Evolutionary conservation across 2,797 vertebrate species (phyloP), one percentile per base, ranked within the genome.

Genomic region (Silurus aristotelis): DNA sequence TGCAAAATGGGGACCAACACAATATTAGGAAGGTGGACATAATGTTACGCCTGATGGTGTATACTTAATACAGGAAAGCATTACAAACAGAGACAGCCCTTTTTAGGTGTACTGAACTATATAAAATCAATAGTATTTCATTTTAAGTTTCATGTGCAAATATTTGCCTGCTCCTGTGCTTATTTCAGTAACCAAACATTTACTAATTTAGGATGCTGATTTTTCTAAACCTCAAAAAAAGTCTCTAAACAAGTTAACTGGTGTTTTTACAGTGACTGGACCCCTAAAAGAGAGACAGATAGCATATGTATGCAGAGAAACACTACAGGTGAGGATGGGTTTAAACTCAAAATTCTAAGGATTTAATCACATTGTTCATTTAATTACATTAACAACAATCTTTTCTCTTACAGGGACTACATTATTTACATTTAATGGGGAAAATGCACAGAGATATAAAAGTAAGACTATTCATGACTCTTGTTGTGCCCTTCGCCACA

Each of bases 371-470:
- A 77, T 17, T 76, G 31, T 58, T 19, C 31, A 27, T 58, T 58
- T 31, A 31, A 10, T 58, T 15, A 73, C 43, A 6, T 48, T 72
- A 13, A 43, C 48, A 48, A 48, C 12, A 13, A 58, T 58, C 1
- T 76, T 15, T 80, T 83, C 14, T 22, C 85, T 87, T 70, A 43
- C 90, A 97, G 97, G 97, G 97, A 19, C 92, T 97, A 71, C 95
- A 96, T 89, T 95, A 97, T 82, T 91, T 97, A 80, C 97, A 97
- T 27, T 93, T 96, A 91, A 95, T 93, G 8, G 96, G 97, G 14
- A 97, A 97, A 94, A 97, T 97, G 94, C 97, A 97, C 78, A 88
- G 97, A 90, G 97, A 97, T 89, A 97, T 97, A 84, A 97, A 97
- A 96, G 97, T 97, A 93, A 83, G 81, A 55, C 9, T 52, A 15